These are phyloP conservation scores for Magallana angulata DNA, from an alignment of 1,140 invertebrate species.

Conservation along the genomic window DNA sequence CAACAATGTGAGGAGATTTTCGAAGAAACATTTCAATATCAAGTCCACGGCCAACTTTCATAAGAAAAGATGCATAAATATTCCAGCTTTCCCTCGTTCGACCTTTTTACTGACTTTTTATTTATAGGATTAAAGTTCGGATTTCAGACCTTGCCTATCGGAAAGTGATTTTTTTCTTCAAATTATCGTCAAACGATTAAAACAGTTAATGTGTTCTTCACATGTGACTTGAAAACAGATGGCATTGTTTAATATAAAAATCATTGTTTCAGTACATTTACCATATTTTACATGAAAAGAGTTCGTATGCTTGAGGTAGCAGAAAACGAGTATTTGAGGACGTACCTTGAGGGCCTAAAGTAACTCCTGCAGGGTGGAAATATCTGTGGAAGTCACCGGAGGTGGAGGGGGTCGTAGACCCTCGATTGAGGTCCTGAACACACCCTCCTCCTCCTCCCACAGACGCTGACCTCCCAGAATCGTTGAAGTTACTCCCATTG, in stretches of 20 bases:
- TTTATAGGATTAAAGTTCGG: too few relatives aligned
- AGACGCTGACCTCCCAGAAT: constrained; percentile 18
- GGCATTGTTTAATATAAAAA: too few relatives aligned
- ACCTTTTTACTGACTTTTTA: neutral
- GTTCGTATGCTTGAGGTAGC: neutral
- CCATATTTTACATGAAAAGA: neutral
- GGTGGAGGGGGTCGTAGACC: constrained; percentile 26
- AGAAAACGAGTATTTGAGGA: neutral
- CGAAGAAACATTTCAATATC: constrained; percentile 15
- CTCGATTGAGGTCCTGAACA: constrained; percentile 25
- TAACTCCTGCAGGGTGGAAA: constrained; percentile 33
- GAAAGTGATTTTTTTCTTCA: too few relatives aligned
- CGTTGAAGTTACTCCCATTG: constrained; percentile 43
- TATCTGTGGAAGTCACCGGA: constrained; percentile 24
- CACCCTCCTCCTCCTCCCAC: constrained; percentile 35
- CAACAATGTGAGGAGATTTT: constrained; percentile 5
- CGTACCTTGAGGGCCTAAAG: constrained; percentile 43
- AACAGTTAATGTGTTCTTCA: too few relatives aligned
- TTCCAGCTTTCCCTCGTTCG: neutral
- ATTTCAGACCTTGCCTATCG: too few relatives aligned
- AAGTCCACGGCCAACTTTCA: neutral
- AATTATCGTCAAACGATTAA: too few relatives aligned
- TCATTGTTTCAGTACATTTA: too few relatives aligned
- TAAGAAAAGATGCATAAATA: neutral
- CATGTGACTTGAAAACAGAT: too few relatives aligned